Evolutionary conservation across 2,888 invertebrate genomes (phyloP).

Genomic region (Leptogaster cylindrica): DNA sequence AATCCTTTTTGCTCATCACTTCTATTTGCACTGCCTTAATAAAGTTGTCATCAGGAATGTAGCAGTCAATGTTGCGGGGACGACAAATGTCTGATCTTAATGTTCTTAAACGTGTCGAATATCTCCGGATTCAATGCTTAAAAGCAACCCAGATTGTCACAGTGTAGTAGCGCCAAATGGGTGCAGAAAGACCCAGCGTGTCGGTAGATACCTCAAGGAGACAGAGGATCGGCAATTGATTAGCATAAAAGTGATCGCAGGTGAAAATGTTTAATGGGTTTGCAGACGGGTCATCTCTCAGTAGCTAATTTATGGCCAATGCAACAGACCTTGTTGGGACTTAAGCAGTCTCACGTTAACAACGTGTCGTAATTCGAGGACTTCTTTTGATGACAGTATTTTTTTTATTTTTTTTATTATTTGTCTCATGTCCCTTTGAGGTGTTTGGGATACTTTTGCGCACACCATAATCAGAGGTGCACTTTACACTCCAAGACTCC

Average conservation of each 20-base stretch:
- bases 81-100: conserved; percentile 42
- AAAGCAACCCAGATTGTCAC: conserved; percentile 27
- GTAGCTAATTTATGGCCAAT: conserved; percentile 6
- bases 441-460: neutral
- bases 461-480: neutral
- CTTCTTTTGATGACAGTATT: neutral
- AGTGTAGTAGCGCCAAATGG: neutral
- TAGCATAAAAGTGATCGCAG: conserved; percentile 45
- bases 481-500: neutral
- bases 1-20: neutral
- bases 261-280: conserved; percentile 43
- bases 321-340: neutral
- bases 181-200: neutral
- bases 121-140: conserved; percentile 37
- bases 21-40: conserved; percentile 1
- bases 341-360: neutral
- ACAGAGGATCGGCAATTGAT: conserved; percentile 39
- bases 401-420: neutral
- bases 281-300: neutral
- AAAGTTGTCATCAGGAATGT: conserved; percentile 26
- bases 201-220: neutral
- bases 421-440: neutral
- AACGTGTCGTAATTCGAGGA: conserved; percentile 1
- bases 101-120: conserved; percentile 38
- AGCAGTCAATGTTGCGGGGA: conserved; percentile 9